Base-by-base conservation (phyloP, 2,113 vertebrate genomes). In the Sakesphorus luctuosus region DNA sequence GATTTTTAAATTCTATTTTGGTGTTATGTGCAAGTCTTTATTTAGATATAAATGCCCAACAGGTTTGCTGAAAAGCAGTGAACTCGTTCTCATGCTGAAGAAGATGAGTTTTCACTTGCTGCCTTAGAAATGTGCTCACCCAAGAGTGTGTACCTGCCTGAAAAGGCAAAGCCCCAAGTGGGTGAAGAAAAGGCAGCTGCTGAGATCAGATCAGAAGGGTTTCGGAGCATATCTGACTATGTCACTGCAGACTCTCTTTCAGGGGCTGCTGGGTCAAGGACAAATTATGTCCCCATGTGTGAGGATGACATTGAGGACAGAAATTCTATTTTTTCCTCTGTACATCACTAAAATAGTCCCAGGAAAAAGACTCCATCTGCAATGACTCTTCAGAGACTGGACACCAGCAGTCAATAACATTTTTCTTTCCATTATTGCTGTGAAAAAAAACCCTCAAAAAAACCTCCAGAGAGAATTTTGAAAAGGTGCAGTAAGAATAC, bases 211-310 rank as follows among this genome's bases (percentile, higher is more conserved):
- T 8, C 28, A 58, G 49, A 65, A 76, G 25, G n/a, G 3, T 74
- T 46, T n/a, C 12, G 6, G 3, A 74, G 2, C 1, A 2, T 25
- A 68, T 33, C 23, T 3, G 0, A 55, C 35, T 16, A 13, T 28
- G 40, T 33, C 55, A 46, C 59, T 59, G 29, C 43, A 77, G 53
- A 71, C 13, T 47, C 11, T 79, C 36, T 44, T 52, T 88, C 44
- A 74, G 23, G 7, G 25, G 11, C 4, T 63, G 14, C 43, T 78
- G 43, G 19, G 20, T 65, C 61, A 80, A 38, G 59, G 19, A 83
- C 20, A 56, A 13, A 4, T 4, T 63, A 24, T 50, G 21, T 52
- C 25, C 25, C 21, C 5, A 0, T 16, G 10, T 85, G 55, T 59
- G 46, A 18, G 43, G 33, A 88, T 17, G 67, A 11, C 29, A 31